Evolutionary conservation across 2,888 invertebrate species (phyloP).

Genomic region (Ryuthela nishihirai): DNA sequence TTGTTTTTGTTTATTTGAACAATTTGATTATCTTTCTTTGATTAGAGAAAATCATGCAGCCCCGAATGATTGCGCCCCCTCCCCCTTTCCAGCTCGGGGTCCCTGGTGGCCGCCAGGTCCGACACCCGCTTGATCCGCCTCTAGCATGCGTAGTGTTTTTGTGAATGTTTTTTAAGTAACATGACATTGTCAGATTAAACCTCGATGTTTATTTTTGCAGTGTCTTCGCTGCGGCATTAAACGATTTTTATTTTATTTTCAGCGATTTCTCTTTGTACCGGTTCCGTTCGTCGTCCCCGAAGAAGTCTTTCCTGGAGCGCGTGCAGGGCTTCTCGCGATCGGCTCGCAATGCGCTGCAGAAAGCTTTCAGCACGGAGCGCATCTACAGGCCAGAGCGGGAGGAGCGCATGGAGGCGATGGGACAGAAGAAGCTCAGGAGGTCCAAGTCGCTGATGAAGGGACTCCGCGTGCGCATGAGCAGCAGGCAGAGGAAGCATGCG

Average conservation of each 20-base stretch:
- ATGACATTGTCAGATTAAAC: no score
- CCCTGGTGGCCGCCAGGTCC: no score
- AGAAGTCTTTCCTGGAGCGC: conserved; percentile 17
- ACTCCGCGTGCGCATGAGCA: conserved; percentile 17
- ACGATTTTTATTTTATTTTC: neutral
- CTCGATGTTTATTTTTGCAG: no score
- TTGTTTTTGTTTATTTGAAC: no score
- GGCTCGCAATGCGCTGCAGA: conserved; percentile 27
- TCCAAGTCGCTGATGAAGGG: conserved; percentile 28
- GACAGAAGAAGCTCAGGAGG: conserved; percentile 7
- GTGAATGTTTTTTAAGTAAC: no score
- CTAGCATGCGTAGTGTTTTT: no score
- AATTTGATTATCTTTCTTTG: no score
- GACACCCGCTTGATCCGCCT: no score
- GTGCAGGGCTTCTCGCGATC: conserved; percentile 19
- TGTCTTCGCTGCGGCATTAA: no score
- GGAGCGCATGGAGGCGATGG: conserved; percentile 22
- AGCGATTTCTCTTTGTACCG: conserved; percentile 32
- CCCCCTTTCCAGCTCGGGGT: no score
- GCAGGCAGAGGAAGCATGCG: conserved; percentile 10
- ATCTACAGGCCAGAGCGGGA: conserved; percentile 32
- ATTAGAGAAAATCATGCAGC: no score
- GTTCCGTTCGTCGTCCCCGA: conserved; percentile 22
- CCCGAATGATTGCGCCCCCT: no score
- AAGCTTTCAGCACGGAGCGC: conserved; percentile 35